Conservation (phyloP, 2,113 vertebrate species). For the Bujurquina vittata region DNA sequence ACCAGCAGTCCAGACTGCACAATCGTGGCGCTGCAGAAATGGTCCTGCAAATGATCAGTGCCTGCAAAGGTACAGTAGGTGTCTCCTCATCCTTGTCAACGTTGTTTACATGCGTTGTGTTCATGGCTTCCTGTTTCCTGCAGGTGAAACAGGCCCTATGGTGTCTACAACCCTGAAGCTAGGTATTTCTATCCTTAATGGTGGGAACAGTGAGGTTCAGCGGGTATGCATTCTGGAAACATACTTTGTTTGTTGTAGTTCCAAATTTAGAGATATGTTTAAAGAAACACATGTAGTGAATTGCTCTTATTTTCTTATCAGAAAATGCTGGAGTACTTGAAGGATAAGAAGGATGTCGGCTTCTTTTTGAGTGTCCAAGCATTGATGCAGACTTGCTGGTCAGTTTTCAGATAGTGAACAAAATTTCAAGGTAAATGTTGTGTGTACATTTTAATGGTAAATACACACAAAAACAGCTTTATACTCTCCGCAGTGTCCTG, state of each 20-base stretch:
- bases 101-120: background rate
- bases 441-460: background rate
- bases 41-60: conserved; percentile 96
- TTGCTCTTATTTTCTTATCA: conserved; percentile 44
- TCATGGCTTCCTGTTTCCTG: background rate
- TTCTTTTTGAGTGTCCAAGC: conserved; percentile 94
- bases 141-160: conserved; percentile 92
- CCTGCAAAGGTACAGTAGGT: conserved; percentile 91
- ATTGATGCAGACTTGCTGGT: conserved; percentile 96
- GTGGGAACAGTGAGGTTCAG: conserved; percentile 90
- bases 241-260: background rate
- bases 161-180: conserved; percentile 93
- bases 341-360: conserved; percentile 93
- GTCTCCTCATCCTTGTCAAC: background rate
- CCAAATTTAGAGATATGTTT: background rate
- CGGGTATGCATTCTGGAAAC: conserved; percentile 76
- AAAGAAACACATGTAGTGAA: background rate
- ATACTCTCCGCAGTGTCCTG: conserved; percentile 83
- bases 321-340: conserved; percentile 98
- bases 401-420: conserved; percentile 14
- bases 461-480: background rate
- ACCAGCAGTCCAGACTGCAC: conserved; percentile 92
- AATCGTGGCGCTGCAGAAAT: conserved; percentile 92
- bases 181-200: conserved; percentile 94
- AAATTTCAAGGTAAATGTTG: background rate